A percentile compares a stretch with the other conserved stretches of the same genome.
These are phyloP conservation scores for Pampusana beccarii DNA, from an alignment of 2,113 vertebrate species.

Conservation along the genomic window DNA sequence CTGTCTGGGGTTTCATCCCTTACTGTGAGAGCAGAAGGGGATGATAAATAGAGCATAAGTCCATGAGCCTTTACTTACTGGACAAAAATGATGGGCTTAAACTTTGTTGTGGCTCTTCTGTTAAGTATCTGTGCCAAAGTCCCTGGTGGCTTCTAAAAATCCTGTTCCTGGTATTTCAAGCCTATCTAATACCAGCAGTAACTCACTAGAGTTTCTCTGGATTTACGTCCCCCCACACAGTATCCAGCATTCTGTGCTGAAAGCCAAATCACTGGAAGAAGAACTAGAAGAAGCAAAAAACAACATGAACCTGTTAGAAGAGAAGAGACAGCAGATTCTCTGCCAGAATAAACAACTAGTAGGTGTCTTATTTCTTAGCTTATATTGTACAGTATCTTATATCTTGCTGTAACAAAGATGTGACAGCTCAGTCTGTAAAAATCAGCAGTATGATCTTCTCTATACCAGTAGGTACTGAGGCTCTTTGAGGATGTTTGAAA, in stretches of 20 bases:
- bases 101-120: not conserved
- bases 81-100: not conserved
- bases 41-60: not conserved
- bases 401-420: not conserved
- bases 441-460: not conserved
- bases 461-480: not conserved
- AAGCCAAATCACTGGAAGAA: slow-evolving; percentile 85
- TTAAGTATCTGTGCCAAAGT: not conserved
- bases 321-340: slow-evolving; percentile 70
- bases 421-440: not conserved
- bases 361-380: slow-evolving; percentile 3
- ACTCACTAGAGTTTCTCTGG: not conserved
- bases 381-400: not conserved
- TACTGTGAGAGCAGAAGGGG: not conserved
- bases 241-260: slow-evolving; percentile 81
- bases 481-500: not conserved
- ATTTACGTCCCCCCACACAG: slow-evolving; percentile 60
- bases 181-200: not conserved
- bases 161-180: not conserved
- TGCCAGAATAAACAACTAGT: slow-evolving; percentile 85
- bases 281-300: slow-evolving; percentile 91
- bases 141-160: not conserved
- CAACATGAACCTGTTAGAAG: slow-evolving; percentile 79
- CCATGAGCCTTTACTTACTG: not conserved
- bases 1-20: not conserved